Base-by-base conservation (phyloP, 2,797 vertebrate genomes). In the Coreius guichenoti region DNA sequence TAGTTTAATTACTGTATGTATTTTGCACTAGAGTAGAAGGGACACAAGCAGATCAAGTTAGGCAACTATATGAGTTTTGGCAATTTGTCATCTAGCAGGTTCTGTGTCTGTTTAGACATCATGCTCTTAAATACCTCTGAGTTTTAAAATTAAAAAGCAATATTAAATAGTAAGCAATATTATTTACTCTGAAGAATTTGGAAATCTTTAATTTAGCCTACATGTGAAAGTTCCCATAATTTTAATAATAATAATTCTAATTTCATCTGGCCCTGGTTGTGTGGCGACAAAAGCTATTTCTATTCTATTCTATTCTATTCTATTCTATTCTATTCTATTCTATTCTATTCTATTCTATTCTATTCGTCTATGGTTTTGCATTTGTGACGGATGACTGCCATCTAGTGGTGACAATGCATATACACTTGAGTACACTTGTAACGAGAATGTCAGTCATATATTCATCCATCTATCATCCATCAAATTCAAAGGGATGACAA, bases 261-360 rank as follows among this genome's bases (percentile, higher is more conserved):
- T 63, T 45, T 43, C 0, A 26, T 43, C 16, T 26, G 14, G 4
- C 58, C 26, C 5, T 17, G 9, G 23, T 21, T 63, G 13, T 47
- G 23, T 61, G 54, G 33, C 5, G 31, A 65, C 29, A 47, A 1
- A 65, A 19, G 8, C 13, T 16, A 63, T 61, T 58, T 29, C 8
- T 39, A 63, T 78, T 67, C 78, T 81, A 17, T 54, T 77, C 76
- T 63, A 78, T 77, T 58, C 75, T 77, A 77, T 63, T 78, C 36
- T 45, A 77, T 77, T 78, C 76, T 61, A 61, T 63, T 81, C 33
- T 58, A 9, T 70, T 70, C 31, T 19, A 19, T 69, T 81, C 14
- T 81, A 58, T 29, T 58, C 23, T 74, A 12, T 33, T 54, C 19
- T 75, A 33, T 1, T 67, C 63, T 29, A 51, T 3, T 23, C 23